A percentile compares a stretch with the other conserved stretches of the same genome.
These are phyloP conservation scores for Tribolium freemani DNA, from an alignment of 2,888 invertebrate species.

Conservation along the genomic window DNA sequence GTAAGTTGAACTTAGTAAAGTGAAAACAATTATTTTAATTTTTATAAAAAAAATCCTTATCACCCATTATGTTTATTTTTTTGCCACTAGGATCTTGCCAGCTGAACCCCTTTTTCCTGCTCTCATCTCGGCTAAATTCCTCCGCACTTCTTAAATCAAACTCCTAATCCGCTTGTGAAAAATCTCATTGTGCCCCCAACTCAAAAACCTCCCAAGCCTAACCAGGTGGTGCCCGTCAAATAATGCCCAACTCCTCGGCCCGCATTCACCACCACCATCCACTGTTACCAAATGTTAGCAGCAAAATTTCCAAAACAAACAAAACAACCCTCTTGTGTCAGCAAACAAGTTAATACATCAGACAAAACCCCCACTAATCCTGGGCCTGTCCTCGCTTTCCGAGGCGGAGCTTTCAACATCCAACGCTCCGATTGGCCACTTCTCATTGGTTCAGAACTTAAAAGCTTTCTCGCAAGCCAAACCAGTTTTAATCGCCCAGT, in stretches of 20 bases:
- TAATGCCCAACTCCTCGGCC: constrained; percentile 45
- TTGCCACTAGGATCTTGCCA: too few relatives aligned
- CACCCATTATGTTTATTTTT: too few relatives aligned
- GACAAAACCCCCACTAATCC: constrained; percentile 47
- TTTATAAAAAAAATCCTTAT: too few relatives aligned
- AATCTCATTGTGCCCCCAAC: neutral
- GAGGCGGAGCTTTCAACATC: constrained; percentile 35
- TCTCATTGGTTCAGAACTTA: constrained; percentile 39
- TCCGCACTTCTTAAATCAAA: neutral
- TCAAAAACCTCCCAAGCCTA: neutral
- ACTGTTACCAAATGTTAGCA: constrained; percentile 61
- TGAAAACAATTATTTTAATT: too few relatives aligned
- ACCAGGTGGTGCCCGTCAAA: constrained; percentile 51
- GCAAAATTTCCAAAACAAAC: constrained; percentile 63
- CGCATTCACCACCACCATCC: constrained; percentile 53
- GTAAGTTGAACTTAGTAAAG: too few relatives aligned
- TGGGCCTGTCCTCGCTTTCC: constrained; percentile 47
- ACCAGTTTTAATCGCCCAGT: constrained; percentile 38
- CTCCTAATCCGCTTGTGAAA: neutral
- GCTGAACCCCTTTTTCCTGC: too few relatives aligned
- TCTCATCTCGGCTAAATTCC: neutral
- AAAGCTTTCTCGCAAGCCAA: constrained; percentile 37
- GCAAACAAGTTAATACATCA: constrained; percentile 58
- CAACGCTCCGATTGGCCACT: constrained; percentile 45
- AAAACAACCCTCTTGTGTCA: constrained; percentile 57